Conservation (phyloP, 2,113 vertebrate genomes). For the Nymphicus hollandicus region DNA sequence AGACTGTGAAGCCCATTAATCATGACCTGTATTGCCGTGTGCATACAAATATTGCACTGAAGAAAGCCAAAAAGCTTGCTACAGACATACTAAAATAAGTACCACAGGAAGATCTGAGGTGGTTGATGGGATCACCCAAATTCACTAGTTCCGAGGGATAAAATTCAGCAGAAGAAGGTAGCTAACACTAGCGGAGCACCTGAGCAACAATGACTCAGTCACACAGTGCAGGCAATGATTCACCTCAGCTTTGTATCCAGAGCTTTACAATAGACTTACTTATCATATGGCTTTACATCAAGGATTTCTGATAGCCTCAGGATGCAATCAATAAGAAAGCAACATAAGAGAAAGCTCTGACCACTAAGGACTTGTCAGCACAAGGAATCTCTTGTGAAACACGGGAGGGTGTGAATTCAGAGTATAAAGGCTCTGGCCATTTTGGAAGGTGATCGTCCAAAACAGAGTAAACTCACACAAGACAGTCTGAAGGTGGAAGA, state of each 20-base stretch:
- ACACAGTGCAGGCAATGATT: neutral
- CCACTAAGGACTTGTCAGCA: neutral
- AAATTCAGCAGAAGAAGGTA: slow-evolving; percentile 22
- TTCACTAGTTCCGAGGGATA: neutral
- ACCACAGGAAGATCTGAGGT: neutral
- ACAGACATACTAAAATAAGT: slow-evolving; percentile 10
- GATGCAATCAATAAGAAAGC: slow-evolving; percentile 8
- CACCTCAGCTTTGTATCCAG: neutral
- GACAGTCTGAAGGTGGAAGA: neutral
- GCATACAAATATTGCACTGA: slow-evolving; percentile 53
- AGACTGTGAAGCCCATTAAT: slow-evolving; percentile 48
- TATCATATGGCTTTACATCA: neutral
- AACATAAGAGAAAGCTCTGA: slow-evolving; percentile 14
- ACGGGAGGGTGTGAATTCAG: neutral
- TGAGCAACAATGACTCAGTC: neutral
- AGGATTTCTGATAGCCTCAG: slow-evolving; percentile 22
- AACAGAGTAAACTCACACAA: neutral
- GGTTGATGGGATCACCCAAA: neutral
- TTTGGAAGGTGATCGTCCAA: neutral
- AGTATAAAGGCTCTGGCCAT: neutral
- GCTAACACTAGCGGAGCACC: neutral
- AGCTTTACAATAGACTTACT: neutral
- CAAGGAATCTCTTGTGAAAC: neutral
- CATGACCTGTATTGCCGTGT: slow-evolving; percentile 37
- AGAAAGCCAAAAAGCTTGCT: slow-evolving; percentile 44